These are phyloP conservation scores for Tetramorium bicarinatum DNA, from an alignment of 2,888 invertebrate species.

Conservation along the genomic window DNA sequence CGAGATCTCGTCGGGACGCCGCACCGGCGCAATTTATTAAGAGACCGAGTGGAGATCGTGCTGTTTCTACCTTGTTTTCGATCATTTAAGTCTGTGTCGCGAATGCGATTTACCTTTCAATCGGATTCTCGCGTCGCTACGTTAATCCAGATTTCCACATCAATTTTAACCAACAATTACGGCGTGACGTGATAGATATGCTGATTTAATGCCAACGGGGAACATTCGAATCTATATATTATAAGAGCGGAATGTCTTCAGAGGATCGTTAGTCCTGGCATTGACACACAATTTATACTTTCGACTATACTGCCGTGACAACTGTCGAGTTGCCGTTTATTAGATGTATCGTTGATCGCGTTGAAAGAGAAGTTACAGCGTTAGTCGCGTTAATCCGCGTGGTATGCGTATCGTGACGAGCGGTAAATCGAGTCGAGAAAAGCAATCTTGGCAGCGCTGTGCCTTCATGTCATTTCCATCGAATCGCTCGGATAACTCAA, in stretches of 20 bases:
- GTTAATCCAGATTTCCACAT: not conserved
- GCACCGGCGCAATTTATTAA: conserved; percentile 58
- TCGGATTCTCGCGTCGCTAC: not conserved
- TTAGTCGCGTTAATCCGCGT: conserved; percentile 37
- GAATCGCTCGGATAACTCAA: conserved; percentile 43
- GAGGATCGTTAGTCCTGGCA: not conserved
- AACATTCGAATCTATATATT: not conserved
- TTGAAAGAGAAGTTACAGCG: conserved; percentile 49
- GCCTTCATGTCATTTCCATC: conserved; percentile 54
- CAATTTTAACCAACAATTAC: not conserved
- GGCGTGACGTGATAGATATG: not conserved
- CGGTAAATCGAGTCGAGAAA: conserved; percentile 59
- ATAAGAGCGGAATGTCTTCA: not conserved
- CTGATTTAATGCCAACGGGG: not conserved
- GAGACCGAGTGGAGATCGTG: conserved; percentile 41
- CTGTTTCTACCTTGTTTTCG: conserved; percentile 30
- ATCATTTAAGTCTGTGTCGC: conserved; percentile 1
- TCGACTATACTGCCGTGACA: not conserved
- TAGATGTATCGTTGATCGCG: conserved; percentile 47
- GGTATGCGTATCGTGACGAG: conserved; percentile 61
- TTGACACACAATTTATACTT: conserved; percentile 24
- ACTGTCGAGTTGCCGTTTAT: conserved; percentile 38
- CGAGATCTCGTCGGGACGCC: conserved; percentile 42
- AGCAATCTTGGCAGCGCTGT: conserved; percentile 37
- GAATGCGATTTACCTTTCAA: conserved; percentile 9